phyloP scores from a whole-genome alignment of 2,797 vertebrate genomes.

The Acrossocheilus fasciatus region DNA sequence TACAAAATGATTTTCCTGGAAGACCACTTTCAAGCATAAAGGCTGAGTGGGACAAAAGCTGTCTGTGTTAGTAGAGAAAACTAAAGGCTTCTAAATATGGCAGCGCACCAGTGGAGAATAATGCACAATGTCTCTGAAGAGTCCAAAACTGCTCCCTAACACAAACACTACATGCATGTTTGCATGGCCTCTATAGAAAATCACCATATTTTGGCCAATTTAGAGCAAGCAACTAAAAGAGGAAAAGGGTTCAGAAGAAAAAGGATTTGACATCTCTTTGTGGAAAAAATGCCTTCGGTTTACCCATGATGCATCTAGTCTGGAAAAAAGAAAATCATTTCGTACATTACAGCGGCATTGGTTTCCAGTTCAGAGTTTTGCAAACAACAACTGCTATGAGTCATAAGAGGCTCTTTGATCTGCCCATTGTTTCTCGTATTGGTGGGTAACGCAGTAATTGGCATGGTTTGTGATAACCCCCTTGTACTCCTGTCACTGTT shows the following conservation, averaged over 20 bases:
- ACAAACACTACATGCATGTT: slow-evolving; percentile 24
- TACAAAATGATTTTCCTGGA: slow-evolving; percentile 5
- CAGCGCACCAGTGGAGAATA: slow-evolving; percentile 11
- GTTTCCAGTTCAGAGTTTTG: slow-evolving; percentile 21
- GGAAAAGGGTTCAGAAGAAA: not conserved
- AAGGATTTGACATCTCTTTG: not conserved
- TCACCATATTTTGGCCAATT: slow-evolving; percentile 25
- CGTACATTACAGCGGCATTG: not conserved
- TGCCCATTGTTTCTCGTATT: slow-evolving; percentile 54
- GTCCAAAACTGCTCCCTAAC: not conserved
- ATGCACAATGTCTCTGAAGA: not conserved
- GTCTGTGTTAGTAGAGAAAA: slow-evolving; percentile 12
- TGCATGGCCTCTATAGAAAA: not conserved
- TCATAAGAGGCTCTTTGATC: slow-evolving; percentile 48
- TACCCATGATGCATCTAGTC: not conserved
- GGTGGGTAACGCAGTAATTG: slow-evolving; percentile 74
- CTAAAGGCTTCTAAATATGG: slow-evolving; percentile 37
- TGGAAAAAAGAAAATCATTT: not conserved
- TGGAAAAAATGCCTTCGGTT: not conserved
- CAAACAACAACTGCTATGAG: slow-evolving; percentile 34
- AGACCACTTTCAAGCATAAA: slow-evolving; percentile 16
- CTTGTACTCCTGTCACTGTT: slow-evolving; percentile 71
- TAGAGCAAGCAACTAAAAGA: not conserved
- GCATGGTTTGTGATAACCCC: slow-evolving; percentile 71
- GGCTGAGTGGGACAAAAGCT: not conserved